These are phyloP conservation scores for Carposina sasakii DNA, from an alignment of 1,140 invertebrate species.

Conservation along the genomic window DNA sequence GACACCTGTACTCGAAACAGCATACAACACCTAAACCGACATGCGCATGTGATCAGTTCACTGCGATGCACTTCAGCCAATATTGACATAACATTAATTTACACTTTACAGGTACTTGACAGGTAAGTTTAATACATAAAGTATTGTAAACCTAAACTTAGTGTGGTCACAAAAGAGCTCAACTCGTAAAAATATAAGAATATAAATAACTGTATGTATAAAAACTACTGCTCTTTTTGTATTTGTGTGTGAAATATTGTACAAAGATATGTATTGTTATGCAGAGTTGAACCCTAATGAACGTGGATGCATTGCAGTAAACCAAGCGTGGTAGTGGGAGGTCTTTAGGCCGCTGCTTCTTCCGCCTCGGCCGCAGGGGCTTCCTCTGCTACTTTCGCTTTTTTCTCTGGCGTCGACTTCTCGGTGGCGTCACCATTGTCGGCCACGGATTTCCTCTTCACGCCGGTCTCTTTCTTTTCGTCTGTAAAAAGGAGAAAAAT, in stretches of 20 bases:
- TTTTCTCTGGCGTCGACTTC: constrained; percentile 80
- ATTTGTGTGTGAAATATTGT: constrained; percentile 19
- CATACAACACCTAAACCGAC: constrained; percentile 53
- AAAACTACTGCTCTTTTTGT: constrained; percentile 55
- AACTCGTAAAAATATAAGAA: constrained; percentile 49
- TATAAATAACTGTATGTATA: constrained; percentile 44
- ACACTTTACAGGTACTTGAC: constrained; percentile 71
- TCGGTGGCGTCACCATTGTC: constrained; percentile 74
- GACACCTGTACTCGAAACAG: constrained; percentile 62
- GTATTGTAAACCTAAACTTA: constrained; percentile 64
- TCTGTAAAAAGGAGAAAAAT: constrained; percentile 36
- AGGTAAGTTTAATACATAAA: constrained; percentile 65
- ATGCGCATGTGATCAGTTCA: constrained; percentile 49
- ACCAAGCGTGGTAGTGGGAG: constrained; percentile 41
- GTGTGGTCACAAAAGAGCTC: constrained; percentile 60
- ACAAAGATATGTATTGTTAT: constrained; percentile 38
- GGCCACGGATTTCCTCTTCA: constrained; percentile 82
- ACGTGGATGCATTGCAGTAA: constrained; percentile 66
- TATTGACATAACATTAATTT: constrained; percentile 54
- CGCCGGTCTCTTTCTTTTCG: constrained; percentile 63
- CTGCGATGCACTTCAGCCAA: constrained; percentile 58
- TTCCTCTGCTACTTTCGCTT: constrained; percentile 80
- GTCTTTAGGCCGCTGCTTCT: constrained; percentile 77
- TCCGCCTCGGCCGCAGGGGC: constrained; percentile 74
- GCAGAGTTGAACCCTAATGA: constrained; percentile 60